Base-by-base conservation (phyloP, 2,797 vertebrate species). In the Streptopelia turtur region DNA sequence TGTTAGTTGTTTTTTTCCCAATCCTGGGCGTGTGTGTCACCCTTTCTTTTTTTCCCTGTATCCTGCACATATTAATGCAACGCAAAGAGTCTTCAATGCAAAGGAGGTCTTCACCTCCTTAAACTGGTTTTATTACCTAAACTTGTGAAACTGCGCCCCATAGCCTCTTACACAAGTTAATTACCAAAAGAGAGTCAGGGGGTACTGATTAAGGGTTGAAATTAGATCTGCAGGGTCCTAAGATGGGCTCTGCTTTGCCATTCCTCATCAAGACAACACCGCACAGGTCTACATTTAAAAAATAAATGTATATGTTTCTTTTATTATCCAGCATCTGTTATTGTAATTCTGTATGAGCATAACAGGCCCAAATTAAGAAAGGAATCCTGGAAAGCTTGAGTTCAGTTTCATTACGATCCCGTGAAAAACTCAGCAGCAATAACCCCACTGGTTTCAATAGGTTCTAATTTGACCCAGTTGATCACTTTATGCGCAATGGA, bases 261-360 rank as follows among this genome's bases (percentile, higher is more conserved):
- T 6, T 37, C 37, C 22, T 18, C 9, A 8, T 24, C 60, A 52
- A 37, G 27, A 20, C 43, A n/a, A 20, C 9, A 4, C 25, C 6
- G n/a, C 37, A 17, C 15, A 24, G 23, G 27, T 27, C 23, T 23
- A 16, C 9, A 4, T 10, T 37, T 59, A 21, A 45, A 59, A 59
- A n/a, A 14, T 17, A 35, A 35, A 31, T 2, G 3, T 31, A 16
- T 37, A 13, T 65, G n/a, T 45, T 72, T 31, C 59, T 45, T 24
- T n/a, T 43, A 10, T 65, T 72, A 25, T 59, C 68, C 31, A 28
- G 5, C 28, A 52, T 50, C 33, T 35, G 11, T 5, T 50, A 63
- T 23, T 33, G 1, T 28, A 13, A 22, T 50, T 35, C 30, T 33
- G 1, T 33, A 16, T 0, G 6, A 16, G 20, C 14, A 1, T 4